Percentiles rank a stretch among this genome's conserved stretches.
Evolutionary conservation across 1,140 invertebrate genomes (phyloP).

Genomic region (Drosophila asahinai): DNA sequence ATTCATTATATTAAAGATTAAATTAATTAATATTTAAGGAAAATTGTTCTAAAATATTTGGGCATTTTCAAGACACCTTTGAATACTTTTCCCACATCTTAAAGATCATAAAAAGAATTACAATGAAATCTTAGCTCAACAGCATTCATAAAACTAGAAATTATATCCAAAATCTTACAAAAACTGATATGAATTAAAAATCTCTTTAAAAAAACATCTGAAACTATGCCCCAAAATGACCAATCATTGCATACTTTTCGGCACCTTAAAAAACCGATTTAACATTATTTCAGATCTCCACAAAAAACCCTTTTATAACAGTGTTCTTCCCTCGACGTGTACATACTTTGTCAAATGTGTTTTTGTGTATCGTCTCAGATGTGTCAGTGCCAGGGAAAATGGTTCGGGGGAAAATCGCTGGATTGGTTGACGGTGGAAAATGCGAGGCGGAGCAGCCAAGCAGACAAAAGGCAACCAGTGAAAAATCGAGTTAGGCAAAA

Average conservation of each 20-base stretch:
- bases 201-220: too few species aligned
- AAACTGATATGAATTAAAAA: too few species aligned
- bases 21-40: too few species aligned
- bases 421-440: conserved; percentile 15
- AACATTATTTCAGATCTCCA: too few species aligned
- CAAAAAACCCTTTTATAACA: background rate
- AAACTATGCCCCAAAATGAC: background rate
- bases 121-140: too few species aligned
- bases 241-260: background rate
- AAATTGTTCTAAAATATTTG: background rate
- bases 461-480: conserved; percentile 81
- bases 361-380: conserved; percentile 74
- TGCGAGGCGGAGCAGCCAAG: conserved; percentile 52
- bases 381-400: conserved; percentile 68
- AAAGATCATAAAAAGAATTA: background rate
- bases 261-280: background rate
- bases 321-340: conserved; percentile 1
- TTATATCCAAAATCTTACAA: background rate
- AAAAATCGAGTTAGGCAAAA: conserved; percentile 83
- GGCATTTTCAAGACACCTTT: background rate
- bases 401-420: conserved; percentile 10
- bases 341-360: conserved; percentile 76
- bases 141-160: background rate
- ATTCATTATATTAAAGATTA: too few species aligned
- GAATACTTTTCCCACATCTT: background rate